These are phyloP conservation scores for Centropus unirufus DNA, from an alignment of 2,113 vertebrate genomes.

Conservation along the genomic window DNA sequence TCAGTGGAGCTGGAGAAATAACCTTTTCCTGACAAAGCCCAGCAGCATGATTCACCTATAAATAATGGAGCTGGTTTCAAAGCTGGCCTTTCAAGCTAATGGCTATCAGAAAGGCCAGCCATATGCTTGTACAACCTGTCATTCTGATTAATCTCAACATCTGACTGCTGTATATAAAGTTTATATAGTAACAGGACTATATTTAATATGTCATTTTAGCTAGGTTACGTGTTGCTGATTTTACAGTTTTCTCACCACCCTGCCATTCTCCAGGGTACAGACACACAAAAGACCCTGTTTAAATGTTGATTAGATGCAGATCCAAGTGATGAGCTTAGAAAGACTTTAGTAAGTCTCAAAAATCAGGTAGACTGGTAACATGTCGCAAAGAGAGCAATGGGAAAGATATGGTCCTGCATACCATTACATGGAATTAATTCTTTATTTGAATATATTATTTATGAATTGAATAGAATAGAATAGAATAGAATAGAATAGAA, in stretches of 20 bases:
- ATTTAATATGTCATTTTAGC: background rate
- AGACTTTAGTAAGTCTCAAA: background rate
- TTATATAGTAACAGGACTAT: constrained; percentile 25
- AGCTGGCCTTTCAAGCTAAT: constrained; percentile 39
- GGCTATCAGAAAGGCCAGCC: constrained; percentile 52
- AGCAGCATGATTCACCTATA: constrained; percentile 36
- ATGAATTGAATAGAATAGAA: too few species aligned
- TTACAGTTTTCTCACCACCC: constrained; percentile 4
- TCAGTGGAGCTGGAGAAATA: constrained; percentile 38
- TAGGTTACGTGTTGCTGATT: background rate
- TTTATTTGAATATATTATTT: background rate
- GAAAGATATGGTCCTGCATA: background rate
- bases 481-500: too few species aligned
- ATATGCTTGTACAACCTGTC: constrained; percentile 53
- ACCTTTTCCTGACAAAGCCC: constrained; percentile 38
- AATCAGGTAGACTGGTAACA: background rate
- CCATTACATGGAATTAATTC: background rate
- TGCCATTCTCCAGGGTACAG: background rate
- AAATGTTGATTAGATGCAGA: background rate
- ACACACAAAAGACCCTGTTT: background rate
- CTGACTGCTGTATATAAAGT: constrained; percentile 38
- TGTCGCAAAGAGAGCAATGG: background rate
- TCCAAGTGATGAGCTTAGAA: background rate
- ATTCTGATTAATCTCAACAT: constrained; percentile 55
- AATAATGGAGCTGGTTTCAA: background rate